Base-by-base conservation (phyloP, 2,797 vertebrate genomes). In the Sebastes cheni region DNA sequence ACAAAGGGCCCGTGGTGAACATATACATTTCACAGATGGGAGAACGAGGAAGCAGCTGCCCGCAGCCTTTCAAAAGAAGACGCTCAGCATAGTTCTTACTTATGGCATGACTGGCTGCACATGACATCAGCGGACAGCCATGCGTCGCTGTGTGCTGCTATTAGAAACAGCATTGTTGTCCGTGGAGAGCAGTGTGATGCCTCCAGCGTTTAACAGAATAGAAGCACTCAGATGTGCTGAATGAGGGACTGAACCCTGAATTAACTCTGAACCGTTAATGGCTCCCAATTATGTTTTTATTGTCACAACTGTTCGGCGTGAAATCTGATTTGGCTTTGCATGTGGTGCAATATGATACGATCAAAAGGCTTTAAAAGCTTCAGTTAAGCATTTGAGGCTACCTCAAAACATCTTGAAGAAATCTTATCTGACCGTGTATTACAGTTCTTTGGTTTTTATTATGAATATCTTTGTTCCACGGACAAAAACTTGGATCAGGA, bases 21-120 rank as follows among this genome's bases (percentile, higher is more conserved):
- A 12, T 89, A 83, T 83, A 86, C 71, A 85, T 81, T 85, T 92
- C 90, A 84, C 90, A 89, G 86, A 92, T 89, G 90, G 90, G 91
- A 88, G 83, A 65, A 68, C 6, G 67, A 58, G 50, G 27, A 77
- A 59, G 88, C 89, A 91, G 93, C 90, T 91, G 88, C 85, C 76
- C 1, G 25, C 1, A 77, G 23, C 3, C 75, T 52, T 86, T 86
- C 90, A 80, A 87, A 39, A 87, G 39, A 67, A 60, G 75, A 85
- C 68, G 34, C 65, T 70, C 42, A 0, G 62, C 36, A 66, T 68
- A 84, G 80, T 76, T 83, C 59, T 32, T 46, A 50, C 62, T 83
- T 80, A 81, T 77, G 79, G 81, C 77, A 79, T 65, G 86, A 87
- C 81, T 56, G 83, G 34, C 60, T 65, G 50, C 39, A 6, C 32